Evolutionary conservation across 2,888 invertebrate genomes (phyloP).

Genomic region (Melieria omissa): DNA sequence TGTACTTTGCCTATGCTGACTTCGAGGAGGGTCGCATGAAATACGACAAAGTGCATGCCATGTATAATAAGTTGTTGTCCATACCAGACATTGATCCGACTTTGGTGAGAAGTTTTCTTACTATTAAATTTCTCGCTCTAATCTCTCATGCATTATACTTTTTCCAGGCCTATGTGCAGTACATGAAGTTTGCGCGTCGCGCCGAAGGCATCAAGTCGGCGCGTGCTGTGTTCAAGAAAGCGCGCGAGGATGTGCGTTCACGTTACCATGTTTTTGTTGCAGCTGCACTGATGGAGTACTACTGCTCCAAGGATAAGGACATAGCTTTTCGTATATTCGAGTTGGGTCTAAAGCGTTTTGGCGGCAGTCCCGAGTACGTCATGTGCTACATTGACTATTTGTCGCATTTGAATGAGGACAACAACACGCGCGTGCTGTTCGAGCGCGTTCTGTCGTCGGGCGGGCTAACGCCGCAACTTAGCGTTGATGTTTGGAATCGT

Average conservation of each 20-base stretch:
- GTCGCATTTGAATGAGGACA: constrained; percentile 99
- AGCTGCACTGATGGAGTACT: constrained; percentile 98
- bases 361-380: constrained; percentile 94
- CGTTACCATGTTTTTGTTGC: constrained; percentile 96
- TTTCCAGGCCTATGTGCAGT: constrained; percentile 90
- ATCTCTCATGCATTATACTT: constrained; percentile 6
- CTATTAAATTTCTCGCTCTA: constrained; percentile 19
- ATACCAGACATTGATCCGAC: constrained; percentile 95
- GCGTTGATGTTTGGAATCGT: constrained; percentile 98
- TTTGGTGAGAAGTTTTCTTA: constrained; percentile 72
- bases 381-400: constrained; percentile 96
- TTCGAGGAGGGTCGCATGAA: constrained; percentile 97
- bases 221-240: constrained; percentile 92
- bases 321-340: constrained; percentile 98
- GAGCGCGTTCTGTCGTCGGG: constrained; percentile 95
- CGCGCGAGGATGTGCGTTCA: constrained; percentile 86
- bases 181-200: constrained; percentile 97
- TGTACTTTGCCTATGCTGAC: constrained; percentile 99
- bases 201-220: constrained; percentile 99
- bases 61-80: constrained; percentile 91
- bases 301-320: constrained; percentile 97
- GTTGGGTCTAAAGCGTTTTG: constrained; percentile 95
- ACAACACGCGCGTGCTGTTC: constrained; percentile 98
- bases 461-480: constrained; percentile 89
- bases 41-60: constrained; percentile 94